Base-by-base conservation (phyloP, 2,888 invertebrate genomes). In the Drosophila algonquin region DNA sequence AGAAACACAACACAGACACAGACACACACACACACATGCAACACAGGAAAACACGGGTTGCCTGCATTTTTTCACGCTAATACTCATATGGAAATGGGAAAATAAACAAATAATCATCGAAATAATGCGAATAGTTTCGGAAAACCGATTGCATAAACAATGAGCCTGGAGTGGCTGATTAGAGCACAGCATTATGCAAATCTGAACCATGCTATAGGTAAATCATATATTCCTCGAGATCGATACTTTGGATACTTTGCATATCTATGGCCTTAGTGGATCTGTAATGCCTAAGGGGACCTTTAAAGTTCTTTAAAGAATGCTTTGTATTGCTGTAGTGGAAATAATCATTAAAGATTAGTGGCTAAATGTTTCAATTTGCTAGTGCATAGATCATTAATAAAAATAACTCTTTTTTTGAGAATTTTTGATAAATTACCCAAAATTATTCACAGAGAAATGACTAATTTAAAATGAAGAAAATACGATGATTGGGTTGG, bases 51-150 rank as follows among this genome's bases (percentile, higher is more conserved):
- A 40, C 21, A 55, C 55, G 4, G 58, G 18, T 48, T 57, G 71
- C 54, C 71, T 75, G 71, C 75, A 72, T 75, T 56, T 69, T 65
- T 81, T 72, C 78, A 32, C 54, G 61, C 82, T 82, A 76, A 82
- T 74, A 79, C 52, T 40, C 40, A 40, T 40, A 40, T 40, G 40
- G 32, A 58, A 75, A 75, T 62, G 68, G 40, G 59, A 58, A 75
- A 75, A 63, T 70, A 76, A 77, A 82, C 77, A 75, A 73, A 75
- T 62, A 76, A 53, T 51, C 32, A 53, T 51, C 32, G 30, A 56
- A 70, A 30, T 59, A 73, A 76, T 53, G 59, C 55, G 50, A 56
- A 73, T 59, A 50, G 45, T 64, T 50, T 40, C 27, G 35, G 71
- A 48, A 67, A 71, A 51, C 72, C 50, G 67, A 67, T 59, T 67